phyloP scores from a whole-genome alignment of 2,113 vertebrate genomes.

The Illadopsis cleaveri region DNA sequence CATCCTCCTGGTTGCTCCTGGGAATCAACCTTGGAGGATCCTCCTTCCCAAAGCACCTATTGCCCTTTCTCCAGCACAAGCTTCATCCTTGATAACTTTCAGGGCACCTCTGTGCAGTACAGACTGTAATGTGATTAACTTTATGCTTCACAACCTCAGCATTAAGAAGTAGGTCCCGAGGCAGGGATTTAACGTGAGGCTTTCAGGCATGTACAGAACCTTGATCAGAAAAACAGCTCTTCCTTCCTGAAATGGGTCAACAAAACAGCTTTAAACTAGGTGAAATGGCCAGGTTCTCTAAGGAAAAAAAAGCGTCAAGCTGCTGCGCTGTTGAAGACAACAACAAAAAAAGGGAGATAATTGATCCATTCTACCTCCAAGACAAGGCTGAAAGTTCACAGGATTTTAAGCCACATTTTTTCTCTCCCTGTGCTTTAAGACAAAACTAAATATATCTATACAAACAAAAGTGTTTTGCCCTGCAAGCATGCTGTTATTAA shows the following conservation, averaged over 20 bases:
- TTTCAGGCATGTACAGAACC: background rate
- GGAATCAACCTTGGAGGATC: background rate
- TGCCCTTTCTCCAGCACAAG: background rate
- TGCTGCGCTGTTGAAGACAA: background rate
- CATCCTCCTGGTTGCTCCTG: background rate
- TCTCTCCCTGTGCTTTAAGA: background rate
- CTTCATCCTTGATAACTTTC: background rate
- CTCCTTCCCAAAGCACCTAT: background rate
- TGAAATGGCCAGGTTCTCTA: background rate
- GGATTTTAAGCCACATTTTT: background rate
- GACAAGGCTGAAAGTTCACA: background rate
- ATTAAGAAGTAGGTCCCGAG: background rate
- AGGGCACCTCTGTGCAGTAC: background rate
- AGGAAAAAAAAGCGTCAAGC: background rate
- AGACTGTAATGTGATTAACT: conserved; percentile 41
- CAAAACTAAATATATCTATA: background rate
- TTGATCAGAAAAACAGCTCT: background rate
- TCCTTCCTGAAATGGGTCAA: conserved; percentile 7
- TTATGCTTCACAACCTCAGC: conserved; percentile 23
- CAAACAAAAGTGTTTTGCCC: background rate
- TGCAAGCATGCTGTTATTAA: background rate
- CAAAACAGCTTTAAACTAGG: conserved; percentile 1
- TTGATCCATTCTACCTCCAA: background rate
- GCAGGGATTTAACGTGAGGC: background rate
- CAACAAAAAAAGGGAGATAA: background rate